A percentile compares a stretch with the other conserved stretches of the same genome.
phyloP scores from a whole-genome alignment of 2,113 vertebrate genomes.

The Dasyprocta punctata region DNA sequence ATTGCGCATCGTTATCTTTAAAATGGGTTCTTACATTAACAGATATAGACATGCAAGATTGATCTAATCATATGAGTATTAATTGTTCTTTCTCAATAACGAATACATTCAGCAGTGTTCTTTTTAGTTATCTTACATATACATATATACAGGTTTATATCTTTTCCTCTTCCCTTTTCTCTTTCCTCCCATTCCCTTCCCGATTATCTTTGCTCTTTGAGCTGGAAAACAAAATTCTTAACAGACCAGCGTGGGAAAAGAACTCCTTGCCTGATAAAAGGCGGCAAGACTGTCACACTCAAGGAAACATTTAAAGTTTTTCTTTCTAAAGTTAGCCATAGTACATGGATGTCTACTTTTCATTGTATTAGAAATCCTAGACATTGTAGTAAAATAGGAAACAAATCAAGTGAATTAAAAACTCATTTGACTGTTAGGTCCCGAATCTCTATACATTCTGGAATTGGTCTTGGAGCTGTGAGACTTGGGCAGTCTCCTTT shows the following conservation, averaged over 20 bases:
- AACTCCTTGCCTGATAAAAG: neutral
- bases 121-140: too few relatives aligned
- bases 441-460: neutral
- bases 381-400: neutral
- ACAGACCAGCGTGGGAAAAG: neutral
- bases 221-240: neutral
- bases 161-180: too few relatives aligned
- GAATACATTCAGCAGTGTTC: too few relatives aligned
- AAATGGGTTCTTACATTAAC: too few relatives aligned
- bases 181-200: too few relatives aligned
- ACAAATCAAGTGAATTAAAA: neutral
- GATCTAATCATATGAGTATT: too few relatives aligned
- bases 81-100: too few relatives aligned
- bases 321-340: neutral
- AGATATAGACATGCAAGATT: too few relatives aligned
- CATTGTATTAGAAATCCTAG: neutral
- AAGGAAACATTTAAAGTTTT: neutral
- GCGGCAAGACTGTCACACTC: neutral
- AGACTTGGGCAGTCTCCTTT: neutral
- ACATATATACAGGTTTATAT: too few relatives aligned
- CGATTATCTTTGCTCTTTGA: too few relatives aligned
- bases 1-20: too few relatives aligned
- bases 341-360: neutral
- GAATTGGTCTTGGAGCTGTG: neutral
- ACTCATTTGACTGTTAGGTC: neutral